phyloP scores from a whole-genome alignment of 2,113 vertebrate species.

The Vulpes lagopus region DNA sequence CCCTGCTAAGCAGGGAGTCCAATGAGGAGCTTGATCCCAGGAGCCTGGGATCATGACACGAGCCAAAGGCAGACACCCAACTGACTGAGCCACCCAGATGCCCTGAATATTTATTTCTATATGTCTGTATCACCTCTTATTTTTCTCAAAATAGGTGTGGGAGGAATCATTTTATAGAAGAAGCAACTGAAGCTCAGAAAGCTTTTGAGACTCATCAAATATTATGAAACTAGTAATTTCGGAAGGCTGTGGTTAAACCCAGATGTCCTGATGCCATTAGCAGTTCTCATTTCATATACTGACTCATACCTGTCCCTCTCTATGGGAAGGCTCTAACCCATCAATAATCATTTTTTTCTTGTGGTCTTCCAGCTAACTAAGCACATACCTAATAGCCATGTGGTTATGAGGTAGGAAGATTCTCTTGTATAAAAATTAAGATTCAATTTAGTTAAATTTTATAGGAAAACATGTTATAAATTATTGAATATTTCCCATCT shows the following conservation, averaged over 20 bases:
- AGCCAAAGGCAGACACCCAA: too few relatives aligned
- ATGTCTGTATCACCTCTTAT: background rate
- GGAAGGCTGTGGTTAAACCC: background rate
- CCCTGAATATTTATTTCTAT: background rate
- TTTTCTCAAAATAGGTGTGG: conserved; percentile 33
- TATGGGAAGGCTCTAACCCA: background rate
- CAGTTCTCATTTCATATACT: background rate
- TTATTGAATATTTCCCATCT: conserved; percentile 71
- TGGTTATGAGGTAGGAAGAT: conserved; percentile 47
- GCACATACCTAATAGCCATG: conserved; percentile 53
- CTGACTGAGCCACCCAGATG: too few relatives aligned
- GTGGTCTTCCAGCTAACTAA: conserved; percentile 59
- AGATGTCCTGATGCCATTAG: background rate
- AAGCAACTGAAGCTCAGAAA: background rate
- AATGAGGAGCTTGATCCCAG: too few relatives aligned
- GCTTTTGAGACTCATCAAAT: background rate
- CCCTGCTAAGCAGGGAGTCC: too few relatives aligned
- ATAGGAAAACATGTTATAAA: conserved; percentile 69
- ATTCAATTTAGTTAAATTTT: conserved; percentile 77
- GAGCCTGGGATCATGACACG: too few relatives aligned
- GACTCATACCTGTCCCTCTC: background rate
- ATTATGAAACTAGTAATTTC: background rate
- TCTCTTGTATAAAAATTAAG: conserved; percentile 64
- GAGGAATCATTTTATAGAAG: background rate
- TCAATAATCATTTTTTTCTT: conserved; percentile 52